These are phyloP conservation scores for Carassius gibelio DNA, from an alignment of 2,113 vertebrate species.

Conservation along the genomic window DNA sequence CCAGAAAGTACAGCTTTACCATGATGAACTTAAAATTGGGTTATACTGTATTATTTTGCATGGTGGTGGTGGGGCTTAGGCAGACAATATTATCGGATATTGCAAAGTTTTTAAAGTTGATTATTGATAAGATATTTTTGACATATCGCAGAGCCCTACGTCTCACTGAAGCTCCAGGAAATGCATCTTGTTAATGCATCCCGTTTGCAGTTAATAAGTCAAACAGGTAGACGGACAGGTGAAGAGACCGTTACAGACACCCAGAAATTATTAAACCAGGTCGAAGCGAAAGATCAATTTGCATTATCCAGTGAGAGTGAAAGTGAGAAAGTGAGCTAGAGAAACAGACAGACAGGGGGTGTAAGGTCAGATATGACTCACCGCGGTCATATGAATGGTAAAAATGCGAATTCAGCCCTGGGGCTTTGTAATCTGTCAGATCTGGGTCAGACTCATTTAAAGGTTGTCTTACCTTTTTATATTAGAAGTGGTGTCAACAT, in stretches of 20 bases:
- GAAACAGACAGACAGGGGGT: not conserved
- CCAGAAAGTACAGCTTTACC: too few relatives aligned
- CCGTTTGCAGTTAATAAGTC: not conserved
- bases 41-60: too few relatives aligned
- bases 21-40: too few relatives aligned
- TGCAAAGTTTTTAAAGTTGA: too few relatives aligned
- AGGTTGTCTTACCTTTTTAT: not conserved
- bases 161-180: not conserved
- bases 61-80: too few relatives aligned
- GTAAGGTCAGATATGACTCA: not conserved
- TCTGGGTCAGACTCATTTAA: not conserved
- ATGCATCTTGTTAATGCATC: not conserved
- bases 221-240: not conserved
- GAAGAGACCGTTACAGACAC: not conserved
- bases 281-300: conserved; percentile 32
- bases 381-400: not conserved
- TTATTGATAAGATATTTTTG: too few relatives aligned
- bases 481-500: not conserved
- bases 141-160: too few relatives aligned
- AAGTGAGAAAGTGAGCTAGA: not conserved
- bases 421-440: not conserved
- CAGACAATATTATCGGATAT: too few relatives aligned
- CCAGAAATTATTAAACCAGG: conserved; percentile 5
- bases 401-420: not conserved
- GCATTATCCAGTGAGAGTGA: not conserved